phyloP scores from a whole-genome alignment of 2,797 vertebrate species.

The Mormyrops boulengeri region DNA sequence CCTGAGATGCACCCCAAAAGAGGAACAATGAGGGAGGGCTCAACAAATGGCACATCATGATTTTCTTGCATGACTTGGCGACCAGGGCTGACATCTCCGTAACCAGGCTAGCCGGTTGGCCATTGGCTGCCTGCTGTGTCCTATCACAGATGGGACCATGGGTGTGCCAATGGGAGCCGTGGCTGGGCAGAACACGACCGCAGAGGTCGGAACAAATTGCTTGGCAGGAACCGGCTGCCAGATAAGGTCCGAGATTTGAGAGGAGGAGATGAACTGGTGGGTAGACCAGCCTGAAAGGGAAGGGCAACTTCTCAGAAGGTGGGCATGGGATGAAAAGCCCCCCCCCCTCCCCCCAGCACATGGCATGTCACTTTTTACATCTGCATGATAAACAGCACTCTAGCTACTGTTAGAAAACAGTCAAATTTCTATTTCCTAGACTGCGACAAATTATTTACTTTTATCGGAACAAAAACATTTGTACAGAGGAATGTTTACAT shows the following conservation, averaged over 20 bases:
- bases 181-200: constrained; percentile 42
- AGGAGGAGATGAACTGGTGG: background rate
- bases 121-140: constrained; percentile 34
- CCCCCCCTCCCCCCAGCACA: background rate
- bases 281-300: background rate
- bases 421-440: background rate
- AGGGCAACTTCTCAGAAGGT: background rate
- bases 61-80: background rate
- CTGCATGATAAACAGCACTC: background rate
- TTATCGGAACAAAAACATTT: background rate
- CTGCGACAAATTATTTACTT: background rate
- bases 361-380: background rate
- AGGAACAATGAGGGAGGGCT: background rate
- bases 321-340: background rate
- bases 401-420: background rate
- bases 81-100: constrained; percentile 25
- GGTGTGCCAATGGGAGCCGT: constrained; percentile 46
- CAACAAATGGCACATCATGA: background rate
- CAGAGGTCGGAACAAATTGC: constrained; percentile 49
- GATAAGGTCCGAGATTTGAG: constrained; percentile 32
- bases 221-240: constrained; percentile 39
- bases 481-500: background rate
- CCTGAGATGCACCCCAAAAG: background rate
- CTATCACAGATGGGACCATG: constrained; percentile 50
- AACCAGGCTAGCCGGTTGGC: constrained; percentile 34